Percentiles rank a stretch among this genome's conserved stretches.
These are phyloP conservation scores for Cygnus atratus DNA, from an alignment of 2,113 vertebrate genomes.

Conservation along the genomic window DNA sequence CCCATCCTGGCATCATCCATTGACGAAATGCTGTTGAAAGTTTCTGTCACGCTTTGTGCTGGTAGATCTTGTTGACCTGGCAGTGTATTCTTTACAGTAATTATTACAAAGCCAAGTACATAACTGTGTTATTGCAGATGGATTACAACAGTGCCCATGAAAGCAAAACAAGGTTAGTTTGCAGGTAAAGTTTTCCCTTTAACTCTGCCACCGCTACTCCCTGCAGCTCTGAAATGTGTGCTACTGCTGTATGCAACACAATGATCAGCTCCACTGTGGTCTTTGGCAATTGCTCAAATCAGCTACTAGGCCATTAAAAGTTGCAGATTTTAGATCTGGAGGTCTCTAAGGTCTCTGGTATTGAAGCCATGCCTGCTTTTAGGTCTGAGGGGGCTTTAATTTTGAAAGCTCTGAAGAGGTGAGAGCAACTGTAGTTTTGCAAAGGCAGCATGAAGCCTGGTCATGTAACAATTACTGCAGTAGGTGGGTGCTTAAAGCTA, in stretches of 20 bases:
- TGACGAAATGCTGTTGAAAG: not conserved
- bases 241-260: not conserved
- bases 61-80: not conserved
- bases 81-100: not conserved
- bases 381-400: not conserved
- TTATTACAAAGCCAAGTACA: not conserved
- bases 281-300: not conserved
- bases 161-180: not conserved
- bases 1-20: not conserved
- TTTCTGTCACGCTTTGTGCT: not conserved
- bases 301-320: not conserved
- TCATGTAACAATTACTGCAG: not conserved
- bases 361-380: not conserved
- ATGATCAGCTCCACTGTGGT: not conserved
- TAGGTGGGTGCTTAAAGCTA: not conserved
- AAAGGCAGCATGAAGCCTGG: not conserved
- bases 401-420: not conserved
- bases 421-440: not conserved
- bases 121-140: not conserved
- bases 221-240: not conserved
- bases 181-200: not conserved
- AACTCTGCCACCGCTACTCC: not conserved
- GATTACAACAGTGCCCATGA: not conserved
- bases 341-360: not conserved
- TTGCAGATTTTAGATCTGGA: not conserved